A percentile compares a stretch with the other conserved stretches of the same genome.
Evolutionary conservation across 2,888 invertebrate species (phyloP).

Genomic region (Lissocephala sabroskyi): DNA sequence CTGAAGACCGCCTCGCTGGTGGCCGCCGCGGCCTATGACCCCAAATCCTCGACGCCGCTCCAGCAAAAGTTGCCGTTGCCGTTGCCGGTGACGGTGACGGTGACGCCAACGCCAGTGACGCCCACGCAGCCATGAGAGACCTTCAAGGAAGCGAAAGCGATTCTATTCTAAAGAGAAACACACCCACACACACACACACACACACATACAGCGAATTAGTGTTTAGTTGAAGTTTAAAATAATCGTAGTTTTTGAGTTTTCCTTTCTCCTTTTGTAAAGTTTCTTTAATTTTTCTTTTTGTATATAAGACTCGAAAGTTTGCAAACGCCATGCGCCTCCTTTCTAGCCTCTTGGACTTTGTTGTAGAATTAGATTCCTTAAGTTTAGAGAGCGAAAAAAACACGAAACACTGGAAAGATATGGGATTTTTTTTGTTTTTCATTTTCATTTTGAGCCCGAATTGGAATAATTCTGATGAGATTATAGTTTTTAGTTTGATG

Average conservation of each 20-base stretch:
- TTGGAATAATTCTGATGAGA: constrained; percentile 27
- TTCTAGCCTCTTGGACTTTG: too few species aligned
- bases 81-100: constrained; percentile 1
- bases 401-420: too few species aligned
- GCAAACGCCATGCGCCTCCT: too few species aligned
- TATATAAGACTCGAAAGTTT: too few species aligned
- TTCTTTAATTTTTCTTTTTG: too few species aligned
- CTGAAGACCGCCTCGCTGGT: constrained; percentile 30
- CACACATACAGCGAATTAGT: constrained; percentile 15
- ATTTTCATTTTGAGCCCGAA: too few species aligned
- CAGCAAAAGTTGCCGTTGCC: constrained; percentile 9
- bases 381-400: too few species aligned
- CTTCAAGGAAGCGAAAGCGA: constrained; percentile 18
- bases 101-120: constrained; percentile 13
- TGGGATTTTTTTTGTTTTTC: too few species aligned
- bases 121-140: constrained; percentile 27
- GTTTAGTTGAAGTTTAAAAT: neutral
- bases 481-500: constrained; percentile 45
- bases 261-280: too few species aligned
- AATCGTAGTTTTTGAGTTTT: neutral
- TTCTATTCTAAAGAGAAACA: constrained; percentile 34
- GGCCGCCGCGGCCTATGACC: constrained; percentile 11
- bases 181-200: constrained; percentile 9
- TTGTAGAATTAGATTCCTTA: too few species aligned
- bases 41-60: too few species aligned